phyloP scores from a whole-genome alignment of 2,797 vertebrate genomes.

The Amniataba percoides region DNA sequence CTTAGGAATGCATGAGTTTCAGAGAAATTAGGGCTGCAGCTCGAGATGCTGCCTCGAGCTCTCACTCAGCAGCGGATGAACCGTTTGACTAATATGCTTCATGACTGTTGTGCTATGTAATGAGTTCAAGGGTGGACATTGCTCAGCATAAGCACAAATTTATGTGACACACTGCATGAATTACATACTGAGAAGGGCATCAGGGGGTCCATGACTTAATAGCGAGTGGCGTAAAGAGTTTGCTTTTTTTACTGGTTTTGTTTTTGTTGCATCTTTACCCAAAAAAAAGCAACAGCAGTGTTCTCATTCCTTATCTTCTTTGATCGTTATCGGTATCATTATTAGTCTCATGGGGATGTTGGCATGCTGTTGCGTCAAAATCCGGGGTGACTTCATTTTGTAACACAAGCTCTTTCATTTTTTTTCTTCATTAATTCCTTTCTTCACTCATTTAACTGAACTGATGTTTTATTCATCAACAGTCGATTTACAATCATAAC shows the following conservation, averaged over 20 bases:
- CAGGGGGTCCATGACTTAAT: not conserved
- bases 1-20: constrained; percentile 8
- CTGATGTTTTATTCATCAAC: not conserved
- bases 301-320: constrained; percentile 6
- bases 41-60: not conserved
- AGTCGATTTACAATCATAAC: not conserved
- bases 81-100: constrained; percentile 34
- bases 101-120: constrained; percentile 20
- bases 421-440: not conserved
- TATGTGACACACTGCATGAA: constrained; percentile 28
- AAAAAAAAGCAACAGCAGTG: not conserved
- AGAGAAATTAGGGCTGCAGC: constrained; percentile 13
- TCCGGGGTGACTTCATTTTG: not conserved
- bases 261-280: not conserved
- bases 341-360: not conserved
- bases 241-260: constrained; percentile 1
- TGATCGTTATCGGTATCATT: not conserved
- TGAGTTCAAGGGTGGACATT: constrained; percentile 25
- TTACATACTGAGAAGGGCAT: not conserved
- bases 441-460: not conserved
- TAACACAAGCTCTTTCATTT: not conserved
- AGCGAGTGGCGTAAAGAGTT: not conserved
- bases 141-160: constrained; percentile 27
- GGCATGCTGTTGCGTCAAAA: not conserved
- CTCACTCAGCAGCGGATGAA: constrained; percentile 13